phyloP scores from a whole-genome alignment of 2,888 invertebrate species.

The Rhabditoides inermis region DNA sequence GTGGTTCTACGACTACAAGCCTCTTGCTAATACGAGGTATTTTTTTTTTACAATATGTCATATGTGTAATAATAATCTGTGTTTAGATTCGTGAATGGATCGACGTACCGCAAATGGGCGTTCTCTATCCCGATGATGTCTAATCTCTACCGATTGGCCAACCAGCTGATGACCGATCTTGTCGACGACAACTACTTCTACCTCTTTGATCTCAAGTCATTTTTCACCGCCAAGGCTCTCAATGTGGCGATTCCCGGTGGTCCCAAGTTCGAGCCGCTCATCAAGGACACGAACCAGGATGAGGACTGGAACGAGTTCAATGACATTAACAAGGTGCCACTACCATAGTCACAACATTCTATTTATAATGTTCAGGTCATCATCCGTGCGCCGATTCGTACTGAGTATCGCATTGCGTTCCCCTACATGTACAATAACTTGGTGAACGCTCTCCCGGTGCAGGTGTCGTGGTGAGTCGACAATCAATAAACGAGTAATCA shows the following conservation, averaged over 20 bases:
- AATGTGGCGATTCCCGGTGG: slow-evolving; percentile 99
- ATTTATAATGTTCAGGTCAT: too few species aligned
- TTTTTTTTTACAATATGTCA: background rate
- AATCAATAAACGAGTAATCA: background rate
- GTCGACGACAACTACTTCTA: slow-evolving; percentile 94
- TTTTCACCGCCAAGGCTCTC: slow-evolving; percentile 97
- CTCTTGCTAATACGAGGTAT: slow-evolving; percentile 79
- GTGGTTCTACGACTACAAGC: slow-evolving; percentile 98
- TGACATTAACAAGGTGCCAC: slow-evolving; percentile 98
- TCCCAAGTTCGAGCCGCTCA: slow-evolving; percentile 96
- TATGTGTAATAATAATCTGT: background rate
- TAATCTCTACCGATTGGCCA: slow-evolving; percentile 88
- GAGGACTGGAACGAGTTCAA: slow-evolving; percentile 99
- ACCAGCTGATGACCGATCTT: slow-evolving; percentile 90
- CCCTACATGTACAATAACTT: slow-evolving; percentile 92
- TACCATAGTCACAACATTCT: too few species aligned
- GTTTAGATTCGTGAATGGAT: slow-evolving; percentile 77
- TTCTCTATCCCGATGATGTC: slow-evolving; percentile 90
- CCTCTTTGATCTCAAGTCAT: slow-evolving; percentile 95
- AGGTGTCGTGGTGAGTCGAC: slow-evolving; percentile 80
- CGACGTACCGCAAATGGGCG: slow-evolving; percentile 93
- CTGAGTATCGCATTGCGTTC: slow-evolving; percentile 97
- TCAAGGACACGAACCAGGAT: slow-evolving; percentile 95
- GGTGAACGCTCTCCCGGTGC: slow-evolving; percentile 75
- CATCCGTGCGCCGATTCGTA: slow-evolving; percentile 92